phyloP scores from a whole-genome alignment of 2,888 invertebrate species.

The Neelides folsomi region DNA sequence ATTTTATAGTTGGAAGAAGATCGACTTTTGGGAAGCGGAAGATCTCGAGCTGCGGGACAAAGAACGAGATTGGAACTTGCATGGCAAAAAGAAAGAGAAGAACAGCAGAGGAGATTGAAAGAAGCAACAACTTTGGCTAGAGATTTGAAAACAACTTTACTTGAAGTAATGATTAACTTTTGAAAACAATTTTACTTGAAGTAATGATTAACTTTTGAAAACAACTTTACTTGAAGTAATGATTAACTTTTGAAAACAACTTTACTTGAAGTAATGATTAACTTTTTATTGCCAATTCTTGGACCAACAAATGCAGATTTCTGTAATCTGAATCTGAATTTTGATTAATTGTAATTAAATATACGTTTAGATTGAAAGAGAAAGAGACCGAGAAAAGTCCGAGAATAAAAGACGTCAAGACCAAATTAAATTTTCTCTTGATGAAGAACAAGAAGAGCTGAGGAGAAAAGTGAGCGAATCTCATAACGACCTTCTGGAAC shows the following conservation, averaged over 20 bases:
- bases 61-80: constrained; percentile 78
- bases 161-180: constrained; percentile 46
- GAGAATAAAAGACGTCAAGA: constrained; percentile 75
- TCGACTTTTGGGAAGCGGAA: constrained; percentile 62
- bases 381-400: constrained; percentile 73
- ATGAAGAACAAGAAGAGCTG: constrained; percentile 79
- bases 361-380: constrained; percentile 66
- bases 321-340: no score
- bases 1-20: constrained; percentile 72
- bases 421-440: constrained; percentile 66
- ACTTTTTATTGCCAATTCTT: no score
- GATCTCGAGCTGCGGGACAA: constrained; percentile 71
- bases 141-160: constrained; percentile 72
- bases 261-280: no score
- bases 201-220: constrained; percentile 36
- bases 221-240: no score
- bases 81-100: constrained; percentile 87
- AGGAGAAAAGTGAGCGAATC: constrained; percentile 58
- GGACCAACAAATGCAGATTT: no score
- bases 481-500: constrained; percentile 68
- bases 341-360: no score
- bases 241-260: no score
- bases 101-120: constrained; percentile 74
- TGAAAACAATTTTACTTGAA: no score
- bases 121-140: constrained; percentile 80